Evolutionary conservation across 2,113 vertebrate genomes (phyloP), one percentile per base, ranked within the genome.

Genomic region (Saccopteryx bilineata): DNA sequence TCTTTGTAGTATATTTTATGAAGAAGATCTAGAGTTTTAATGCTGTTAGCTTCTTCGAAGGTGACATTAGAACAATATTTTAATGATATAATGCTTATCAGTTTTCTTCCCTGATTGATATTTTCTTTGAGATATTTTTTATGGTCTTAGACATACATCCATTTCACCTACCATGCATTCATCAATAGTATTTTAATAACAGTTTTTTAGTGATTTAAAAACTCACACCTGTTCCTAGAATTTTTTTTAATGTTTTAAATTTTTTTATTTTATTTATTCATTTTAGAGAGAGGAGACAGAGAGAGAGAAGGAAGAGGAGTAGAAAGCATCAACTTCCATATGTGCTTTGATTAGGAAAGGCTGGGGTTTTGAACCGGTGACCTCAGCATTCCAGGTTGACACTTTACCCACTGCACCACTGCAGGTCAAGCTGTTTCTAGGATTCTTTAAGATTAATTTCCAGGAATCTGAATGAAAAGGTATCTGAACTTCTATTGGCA

Each of bases 391-490:
- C 39, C 39, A 39, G 39, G 39, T 39, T 39, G 39, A 39, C 39
- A 39, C 39, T 39, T 39, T 39, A 39, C 39, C 39, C 39, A 39
- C 39, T 39, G 39, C 3, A 39, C 39, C 39, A 39, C 39, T 39
- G 39, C 39, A 39, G 39, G 39, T 39, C 39, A 39, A 39, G 39
- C 46, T 33, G 6, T 60, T 82, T 31, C 46, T 52, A 2, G 11
- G 39, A 46, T 88, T 84, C 50, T 58, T 63, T 31, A 79, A 92
- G 87, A 48, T 74, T n/a, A 81, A 56, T 66, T 91, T 86, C 72
- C 17, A 85, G 50, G 66, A 80, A 66, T 71, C 50, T 84, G 24
- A 24, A 66, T 31, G 5, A 72, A 1, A 56, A 46, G 19, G 1
- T n/a, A 50, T 54, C 65, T 74, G 65, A 83, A 26, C 23, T 52